phyloP scores from a whole-genome alignment of 2,797 vertebrate genomes.

The Poecilia velifera region DNA sequence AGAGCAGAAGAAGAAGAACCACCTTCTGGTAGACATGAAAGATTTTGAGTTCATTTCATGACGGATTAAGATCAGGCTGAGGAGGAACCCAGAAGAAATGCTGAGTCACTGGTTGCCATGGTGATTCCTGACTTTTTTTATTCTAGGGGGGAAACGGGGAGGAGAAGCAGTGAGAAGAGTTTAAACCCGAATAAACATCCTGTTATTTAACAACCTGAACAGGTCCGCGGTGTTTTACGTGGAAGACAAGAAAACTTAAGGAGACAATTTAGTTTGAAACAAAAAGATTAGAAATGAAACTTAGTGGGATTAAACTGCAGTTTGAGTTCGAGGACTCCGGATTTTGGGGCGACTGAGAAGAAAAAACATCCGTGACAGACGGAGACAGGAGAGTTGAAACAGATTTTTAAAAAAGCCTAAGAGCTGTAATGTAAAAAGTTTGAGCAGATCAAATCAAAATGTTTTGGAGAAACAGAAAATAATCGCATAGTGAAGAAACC shows the following conservation, averaged over 20 bases:
- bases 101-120: slow-evolving; percentile 2
- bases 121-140: neutral
- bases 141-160: neutral
- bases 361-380: neutral
- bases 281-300: neutral
- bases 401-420: neutral
- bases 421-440: neutral
- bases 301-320: neutral
- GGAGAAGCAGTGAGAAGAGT: neutral
- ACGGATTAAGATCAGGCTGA: neutral
- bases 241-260: neutral
- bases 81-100: neutral
- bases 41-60: neutral
- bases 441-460: neutral
- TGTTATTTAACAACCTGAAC: neutral
- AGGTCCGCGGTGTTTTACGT: neutral
- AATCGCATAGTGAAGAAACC: neutral
- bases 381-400: neutral
- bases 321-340: neutral
- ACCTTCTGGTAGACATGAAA: neutral
- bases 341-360: no score
- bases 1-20: neutral
- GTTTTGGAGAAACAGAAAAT: no score
- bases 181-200: neutral
- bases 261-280: neutral